phyloP scores from a whole-genome alignment of 2,113 vertebrate species.

The Ictidomys tridecemlineatus region DNA sequence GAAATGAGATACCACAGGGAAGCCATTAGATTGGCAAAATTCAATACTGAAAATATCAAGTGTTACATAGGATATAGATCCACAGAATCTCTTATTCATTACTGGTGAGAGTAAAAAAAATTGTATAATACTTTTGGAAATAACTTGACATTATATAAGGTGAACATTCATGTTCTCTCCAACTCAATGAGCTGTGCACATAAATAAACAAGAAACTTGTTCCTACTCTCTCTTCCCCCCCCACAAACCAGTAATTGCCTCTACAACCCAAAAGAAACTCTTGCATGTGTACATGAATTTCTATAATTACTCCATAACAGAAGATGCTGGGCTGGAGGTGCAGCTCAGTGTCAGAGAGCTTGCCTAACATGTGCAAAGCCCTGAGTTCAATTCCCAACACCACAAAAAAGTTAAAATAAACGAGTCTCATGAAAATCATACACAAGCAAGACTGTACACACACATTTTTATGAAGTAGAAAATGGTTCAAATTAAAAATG shows the following conservation, averaged over 20 bases:
- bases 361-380: not conserved
- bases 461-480: not conserved
- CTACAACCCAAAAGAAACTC: conserved; percentile 8
- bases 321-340: not conserved
- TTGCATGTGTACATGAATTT: not conserved
- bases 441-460: not conserved
- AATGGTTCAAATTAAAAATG: too few relatives aligned
- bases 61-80: not conserved
- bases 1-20: not conserved
- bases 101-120: not conserved
- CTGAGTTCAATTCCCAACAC: not conserved
- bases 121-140: not conserved
- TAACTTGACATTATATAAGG: not conserved
- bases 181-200: not conserved
- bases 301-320: not conserved
- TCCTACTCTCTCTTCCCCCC: not conserved
- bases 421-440: not conserved
- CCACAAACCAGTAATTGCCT: not conserved
- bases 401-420: not conserved
- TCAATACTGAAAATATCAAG: not conserved
- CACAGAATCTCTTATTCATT: not conserved
- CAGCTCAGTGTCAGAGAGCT: not conserved
- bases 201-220: not conserved
- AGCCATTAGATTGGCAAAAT: not conserved
- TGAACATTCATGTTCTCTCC: not conserved